Evolutionary conservation across 2,113 vertebrate genomes (phyloP).

Genomic region (Channa argus): DNA sequence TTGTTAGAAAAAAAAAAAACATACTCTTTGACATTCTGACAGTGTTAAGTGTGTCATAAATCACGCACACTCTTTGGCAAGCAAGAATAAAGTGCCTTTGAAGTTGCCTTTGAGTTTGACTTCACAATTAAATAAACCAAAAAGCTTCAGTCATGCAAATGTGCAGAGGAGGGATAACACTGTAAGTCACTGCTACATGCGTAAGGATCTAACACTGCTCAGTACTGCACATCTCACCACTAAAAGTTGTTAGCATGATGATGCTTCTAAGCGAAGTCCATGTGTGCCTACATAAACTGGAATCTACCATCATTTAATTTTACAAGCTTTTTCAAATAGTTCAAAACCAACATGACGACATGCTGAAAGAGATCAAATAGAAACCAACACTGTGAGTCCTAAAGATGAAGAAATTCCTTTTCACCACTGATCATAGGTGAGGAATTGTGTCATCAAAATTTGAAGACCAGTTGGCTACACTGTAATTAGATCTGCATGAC

Average conservation of each 20-base stretch:
- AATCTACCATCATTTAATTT: background rate
- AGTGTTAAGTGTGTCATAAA: background rate
- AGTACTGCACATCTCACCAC: background rate
- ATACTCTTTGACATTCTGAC: background rate
- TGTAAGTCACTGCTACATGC: constrained; percentile 28
- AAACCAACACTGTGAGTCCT: background rate
- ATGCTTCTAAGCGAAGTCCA: background rate
- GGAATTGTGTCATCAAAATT: constrained; percentile 21
- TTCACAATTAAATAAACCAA: constrained; percentile 32
- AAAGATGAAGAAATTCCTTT: background rate
- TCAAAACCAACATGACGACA: constrained; percentile 3
- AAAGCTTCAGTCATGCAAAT: constrained; percentile 32
- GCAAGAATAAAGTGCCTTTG: background rate
- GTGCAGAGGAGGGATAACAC: constrained; percentile 20
- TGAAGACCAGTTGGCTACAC: constrained; percentile 16
- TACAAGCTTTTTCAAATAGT: background rate
- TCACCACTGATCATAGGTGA: constrained; percentile 19
- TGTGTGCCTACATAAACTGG: background rate
- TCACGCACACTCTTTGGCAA: background rate
- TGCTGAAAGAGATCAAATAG: constrained; percentile 15
- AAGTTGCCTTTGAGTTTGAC: constrained; percentile 25
- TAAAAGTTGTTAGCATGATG: background rate
- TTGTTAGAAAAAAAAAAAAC: constrained; percentile 7
- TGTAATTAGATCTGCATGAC: constrained; percentile 53
- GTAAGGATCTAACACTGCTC: background rate